Percentiles rank a stretch among this genome's conserved stretches.
Evolutionary conservation across 2,797 vertebrate genomes (phyloP).

Genomic region (Amniataba percoides): DNA sequence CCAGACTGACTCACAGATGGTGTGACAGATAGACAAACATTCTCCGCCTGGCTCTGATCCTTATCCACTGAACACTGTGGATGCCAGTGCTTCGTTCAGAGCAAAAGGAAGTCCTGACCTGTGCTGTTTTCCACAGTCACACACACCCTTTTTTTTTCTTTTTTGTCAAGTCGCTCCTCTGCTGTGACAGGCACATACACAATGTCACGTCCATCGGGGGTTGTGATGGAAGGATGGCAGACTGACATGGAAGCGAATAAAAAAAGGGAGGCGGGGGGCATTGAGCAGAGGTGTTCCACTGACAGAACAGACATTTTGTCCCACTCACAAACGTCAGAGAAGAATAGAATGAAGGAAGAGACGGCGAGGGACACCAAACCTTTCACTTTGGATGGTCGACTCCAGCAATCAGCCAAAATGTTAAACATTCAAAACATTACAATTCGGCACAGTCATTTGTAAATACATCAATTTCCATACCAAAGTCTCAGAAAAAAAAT

Average conservation of each 20-base stretch:
- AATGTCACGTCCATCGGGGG: slow-evolving; percentile 56
- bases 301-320: slow-evolving; percentile 37
- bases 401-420: slow-evolving; percentile 22
- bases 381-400: slow-evolving; percentile 11
- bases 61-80: slow-evolving; percentile 57
- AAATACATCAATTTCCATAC: slow-evolving; percentile 7
- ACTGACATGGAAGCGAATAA: slow-evolving; percentile 53
- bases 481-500: neutral
- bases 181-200: slow-evolving; percentile 52
- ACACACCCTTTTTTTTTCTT: slow-evolving; percentile 12
- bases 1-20: slow-evolving; percentile 52
- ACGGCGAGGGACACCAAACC: slow-evolving; percentile 24
- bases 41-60: slow-evolving; percentile 58
- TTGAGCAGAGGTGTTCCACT: slow-evolving; percentile 21
- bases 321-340: slow-evolving; percentile 45
- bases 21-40: slow-evolving; percentile 59
- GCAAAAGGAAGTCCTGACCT: slow-evolving; percentile 63
- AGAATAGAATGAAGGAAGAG: slow-evolving; percentile 34
- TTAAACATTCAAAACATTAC: slow-evolving; percentile 42
- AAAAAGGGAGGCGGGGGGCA: neutral
- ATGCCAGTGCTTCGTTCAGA: slow-evolving; percentile 45
- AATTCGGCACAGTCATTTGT: neutral
- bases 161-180: slow-evolving; percentile 57
- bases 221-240: slow-evolving; percentile 37
- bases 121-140: slow-evolving; percentile 32